Percentiles rank a stretch among this genome's conserved stretches.
phyloP scores from a whole-genome alignment of 2,888 invertebrate species.

The Ctenicera cuprea region DNA sequence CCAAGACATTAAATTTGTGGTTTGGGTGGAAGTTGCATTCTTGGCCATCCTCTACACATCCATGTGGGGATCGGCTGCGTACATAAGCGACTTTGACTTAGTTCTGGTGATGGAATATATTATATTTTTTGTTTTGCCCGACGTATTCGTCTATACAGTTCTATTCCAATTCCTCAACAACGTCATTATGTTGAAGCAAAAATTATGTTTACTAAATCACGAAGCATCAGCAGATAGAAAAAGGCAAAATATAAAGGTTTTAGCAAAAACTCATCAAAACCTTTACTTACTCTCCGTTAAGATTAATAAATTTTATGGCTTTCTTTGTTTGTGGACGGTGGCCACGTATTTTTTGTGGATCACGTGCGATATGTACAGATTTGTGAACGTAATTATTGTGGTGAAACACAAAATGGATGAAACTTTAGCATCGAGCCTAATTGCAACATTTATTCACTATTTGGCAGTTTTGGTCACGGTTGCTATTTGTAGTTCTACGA shows the following conservation, averaged over 20 bases:
- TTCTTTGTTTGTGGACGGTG: conserved; percentile 13
- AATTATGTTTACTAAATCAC: background rate
- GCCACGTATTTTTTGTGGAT: conserved; percentile 28
- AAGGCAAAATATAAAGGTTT: background rate
- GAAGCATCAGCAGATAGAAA: background rate
- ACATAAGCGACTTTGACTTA: background rate
- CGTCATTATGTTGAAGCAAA: conserved; percentile 10
- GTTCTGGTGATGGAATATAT: background rate
- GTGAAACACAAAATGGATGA: background rate
- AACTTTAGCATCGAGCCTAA: conserved; percentile 7
- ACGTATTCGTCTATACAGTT: conserved; percentile 16
- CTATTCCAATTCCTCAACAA: conserved; percentile 4
- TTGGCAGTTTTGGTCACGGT: background rate
- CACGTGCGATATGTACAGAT: conserved; percentile 29
- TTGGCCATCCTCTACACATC: background rate
- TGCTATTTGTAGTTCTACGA: conserved; percentile 17
- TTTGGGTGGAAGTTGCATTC: background rate
- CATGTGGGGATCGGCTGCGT: background rate
- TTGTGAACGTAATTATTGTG: conserved; percentile 8
- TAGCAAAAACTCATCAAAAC: background rate
- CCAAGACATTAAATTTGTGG: background rate
- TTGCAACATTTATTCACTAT: conserved; percentile 16
- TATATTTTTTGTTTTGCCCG: conserved; percentile 23
- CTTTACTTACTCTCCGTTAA: background rate
- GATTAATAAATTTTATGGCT: conserved; percentile 23